Base-by-base conservation (phyloP, 2,797 vertebrate species). In the Margarornis squamiger region DNA sequence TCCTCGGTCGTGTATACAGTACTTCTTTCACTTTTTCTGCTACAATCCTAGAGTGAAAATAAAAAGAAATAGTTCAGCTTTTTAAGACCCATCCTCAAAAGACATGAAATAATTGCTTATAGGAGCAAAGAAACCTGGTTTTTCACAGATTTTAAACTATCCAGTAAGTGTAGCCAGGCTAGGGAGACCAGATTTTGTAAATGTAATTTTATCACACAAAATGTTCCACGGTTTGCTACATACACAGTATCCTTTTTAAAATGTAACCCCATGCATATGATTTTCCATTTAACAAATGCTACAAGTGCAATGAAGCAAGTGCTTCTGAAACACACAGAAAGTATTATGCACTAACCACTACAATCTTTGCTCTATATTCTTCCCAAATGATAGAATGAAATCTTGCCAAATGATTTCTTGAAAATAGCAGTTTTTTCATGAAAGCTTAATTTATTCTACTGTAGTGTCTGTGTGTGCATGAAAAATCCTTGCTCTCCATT, bases 1-100 rank as follows among this genome's bases (percentile, higher is more conserved):
- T 99, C 97, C 98, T 98, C 84, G 99, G 99, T 83, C 98, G 98
- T 46, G 97, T 97, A 97, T 99, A 99, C 29, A 99, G 98, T 81
- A 98, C 96, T 80, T 99, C 99, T 91, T 98, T 99, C 74, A 98
- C 95, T 85, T 98, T 98, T 97, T 99, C 99, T 8, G 97, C 96
- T 32, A 99, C 97, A 57, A 98, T 95, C 96, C 99, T 99, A 97
- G 88, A 95, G 48, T 15, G 61, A 86, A 90, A 75, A 43, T 19
- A 82, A 92, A 96, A 88, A 92, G 3, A 89, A 48, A 70, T 3
- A 14, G 38, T 85, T 59, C 23, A 80, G 71, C 10, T 76, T 85
- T 92, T 45, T 57, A 90, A 88, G 68, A 63, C 5, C 2, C 12
- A 62, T 51, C 29, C 49, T 67, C 59, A 15, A 89, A 93, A 89